Conservation (phyloP, 2,888 invertebrate genomes). For the Electrophaes corylata region DNA sequence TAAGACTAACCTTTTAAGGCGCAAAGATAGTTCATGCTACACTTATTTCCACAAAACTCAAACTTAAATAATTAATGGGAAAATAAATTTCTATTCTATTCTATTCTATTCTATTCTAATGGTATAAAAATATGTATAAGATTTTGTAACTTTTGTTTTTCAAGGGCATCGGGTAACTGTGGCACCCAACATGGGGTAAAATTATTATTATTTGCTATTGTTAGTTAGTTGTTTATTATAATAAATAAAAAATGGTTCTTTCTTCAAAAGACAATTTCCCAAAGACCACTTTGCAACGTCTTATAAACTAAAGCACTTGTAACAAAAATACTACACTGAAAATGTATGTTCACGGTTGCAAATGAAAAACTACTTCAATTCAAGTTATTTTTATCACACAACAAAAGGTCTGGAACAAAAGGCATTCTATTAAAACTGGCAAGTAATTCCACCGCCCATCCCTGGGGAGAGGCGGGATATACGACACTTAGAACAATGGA, state of each 20-base stretch:
- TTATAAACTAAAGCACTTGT: too few relatives aligned
- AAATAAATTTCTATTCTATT: too few relatives aligned
- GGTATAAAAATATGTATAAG: too few relatives aligned
- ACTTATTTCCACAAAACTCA: background rate
- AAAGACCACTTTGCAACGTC: too few relatives aligned
- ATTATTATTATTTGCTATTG: too few relatives aligned
- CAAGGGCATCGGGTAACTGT: background rate
- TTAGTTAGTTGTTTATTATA: too few relatives aligned
- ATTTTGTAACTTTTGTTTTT: too few relatives aligned
- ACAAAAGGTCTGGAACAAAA: conserved; percentile 18
- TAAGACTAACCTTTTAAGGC: background rate
- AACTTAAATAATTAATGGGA: too few relatives aligned
- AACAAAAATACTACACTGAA: background rate
- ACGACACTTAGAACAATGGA: conserved; percentile 28
- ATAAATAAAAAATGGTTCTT: too few relatives aligned
- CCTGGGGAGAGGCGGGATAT: conserved; percentile 16
- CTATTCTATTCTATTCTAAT: too few relatives aligned
- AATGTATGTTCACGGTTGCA: background rate
- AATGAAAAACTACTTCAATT: background rate
- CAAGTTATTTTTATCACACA: conserved; percentile 10
- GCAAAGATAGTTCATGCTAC: background rate
- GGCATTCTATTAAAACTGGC: conserved; percentile 23
- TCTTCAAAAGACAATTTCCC: too few relatives aligned
- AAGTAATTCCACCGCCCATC: conserved; percentile 21
- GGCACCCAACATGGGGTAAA: conserved; percentile 8